Percentiles rank a stretch among this genome's conserved stretches.
These are phyloP conservation scores for Lasioglossum vierecki DNA, from an alignment of 2,888 invertebrate species.

Conservation along the genomic window DNA sequence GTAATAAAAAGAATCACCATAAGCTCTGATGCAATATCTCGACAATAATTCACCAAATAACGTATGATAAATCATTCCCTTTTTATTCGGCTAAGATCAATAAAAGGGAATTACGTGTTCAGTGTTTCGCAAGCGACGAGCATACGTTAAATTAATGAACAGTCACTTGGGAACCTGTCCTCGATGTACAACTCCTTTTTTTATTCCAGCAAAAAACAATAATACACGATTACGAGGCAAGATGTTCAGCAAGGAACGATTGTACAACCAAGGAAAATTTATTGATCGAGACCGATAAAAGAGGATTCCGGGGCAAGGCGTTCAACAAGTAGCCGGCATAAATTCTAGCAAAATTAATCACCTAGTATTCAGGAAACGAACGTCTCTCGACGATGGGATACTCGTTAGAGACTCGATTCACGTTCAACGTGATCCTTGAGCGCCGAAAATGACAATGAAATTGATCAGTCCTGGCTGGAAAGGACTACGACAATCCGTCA, in stretches of 20 bases:
- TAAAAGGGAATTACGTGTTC: not conserved
- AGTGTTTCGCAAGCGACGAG: no score
- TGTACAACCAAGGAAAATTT: not conserved
- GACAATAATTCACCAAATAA: no score
- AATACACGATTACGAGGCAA: not conserved
- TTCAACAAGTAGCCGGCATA: not conserved
- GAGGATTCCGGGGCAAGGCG: not conserved
- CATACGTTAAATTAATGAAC: no score
- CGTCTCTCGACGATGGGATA: not conserved
- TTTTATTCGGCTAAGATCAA: not conserved
- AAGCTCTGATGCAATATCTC: no score
- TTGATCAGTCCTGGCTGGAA: conserved; percentile 19
- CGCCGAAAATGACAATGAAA: conserved; percentile 20
- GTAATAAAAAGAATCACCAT: not conserved
- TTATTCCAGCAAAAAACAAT: not conserved
- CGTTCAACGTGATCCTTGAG: conserved; percentile 37
- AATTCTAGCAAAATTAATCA: not conserved
- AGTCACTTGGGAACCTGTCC: not conserved
- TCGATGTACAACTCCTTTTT: not conserved
- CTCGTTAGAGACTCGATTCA: not conserved
- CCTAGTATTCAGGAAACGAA: not conserved
- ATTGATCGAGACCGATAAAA: not conserved
- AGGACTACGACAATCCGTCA: not conserved
- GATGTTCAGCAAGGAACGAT: not conserved
- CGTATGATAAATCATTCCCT: not conserved